Base-by-base conservation (phyloP, 2,113 vertebrate species). In the Macrotis lagotis region DNA sequence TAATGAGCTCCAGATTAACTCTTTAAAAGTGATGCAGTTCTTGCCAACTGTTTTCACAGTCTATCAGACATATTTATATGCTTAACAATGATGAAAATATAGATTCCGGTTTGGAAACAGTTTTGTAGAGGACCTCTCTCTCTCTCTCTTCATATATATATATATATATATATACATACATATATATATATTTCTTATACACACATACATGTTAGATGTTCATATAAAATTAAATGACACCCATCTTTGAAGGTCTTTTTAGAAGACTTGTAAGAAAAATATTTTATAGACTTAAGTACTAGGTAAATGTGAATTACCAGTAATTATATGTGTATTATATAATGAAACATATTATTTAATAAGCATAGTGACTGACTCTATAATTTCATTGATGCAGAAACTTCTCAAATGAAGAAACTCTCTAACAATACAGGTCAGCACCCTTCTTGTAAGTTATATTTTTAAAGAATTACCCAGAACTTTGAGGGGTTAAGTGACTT, bases 1-100 rank as follows among this genome's bases (percentile, higher is more conserved):
- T 74, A 26, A 90, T 51, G 52, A 53, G 66, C 95, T 89, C 95
- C 93, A 92, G 94, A 92, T 92, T 52, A 88, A 19, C 47, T 66
- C 10, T 89, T 51, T 52, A 47, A 90, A 66, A 19, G 31, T 48
- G 14, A 66, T 51, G 11, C 50, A 48, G 52, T 11, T 25, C 25
- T 6, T 66, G 91, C 91, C 28, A 74, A 93, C 48, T 48, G 37
- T 92, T 44, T 48, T 91, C 88, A 5, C 14, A 88, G 48, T 66
- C 26, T 2, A 0, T 2, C 6, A 96, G 44, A 8, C 28, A 91
- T 51, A 66, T 50, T n/a, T 90, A 50, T 90, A 48, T 50, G 44
- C 51, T 47, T 26, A 88, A 44, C 66, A 83, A 44, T 44, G n/a
- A 44, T 83, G n/a, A 83, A 83, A 83, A 24, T 83, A 83, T 92